Evolutionary conservation across 2,113 vertebrate genomes (phyloP).

Genomic region (Corythornis cristatus): DNA sequence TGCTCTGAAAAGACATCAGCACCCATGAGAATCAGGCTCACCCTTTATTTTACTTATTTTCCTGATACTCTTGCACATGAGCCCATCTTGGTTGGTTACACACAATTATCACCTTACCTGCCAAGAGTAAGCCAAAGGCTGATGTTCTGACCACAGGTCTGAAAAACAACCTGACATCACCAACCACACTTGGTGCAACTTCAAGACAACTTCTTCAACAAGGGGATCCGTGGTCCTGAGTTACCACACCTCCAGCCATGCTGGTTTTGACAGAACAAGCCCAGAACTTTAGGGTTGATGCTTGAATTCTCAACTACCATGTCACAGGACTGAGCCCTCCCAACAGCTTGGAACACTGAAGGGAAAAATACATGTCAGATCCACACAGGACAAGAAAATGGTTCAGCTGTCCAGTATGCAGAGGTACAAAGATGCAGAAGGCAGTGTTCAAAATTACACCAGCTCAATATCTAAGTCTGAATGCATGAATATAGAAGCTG

Average conservation of each 20-base stretch:
- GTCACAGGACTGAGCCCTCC: neutral
- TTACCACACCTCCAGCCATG: neutral
- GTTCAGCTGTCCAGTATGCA: neutral
- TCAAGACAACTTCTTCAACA: neutral
- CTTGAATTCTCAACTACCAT: neutral
- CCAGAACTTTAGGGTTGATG: neutral
- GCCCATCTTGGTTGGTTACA: neutral
- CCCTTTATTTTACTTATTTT: neutral
- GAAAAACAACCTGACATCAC: neutral
- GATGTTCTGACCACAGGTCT: neutral
- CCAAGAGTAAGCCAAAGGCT: neutral
- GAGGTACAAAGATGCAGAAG: neutral
- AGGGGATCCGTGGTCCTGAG: neutral
- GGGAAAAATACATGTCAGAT: neutral
- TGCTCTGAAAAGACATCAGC: neutral
- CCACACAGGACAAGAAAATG: neutral
- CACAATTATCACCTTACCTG: neutral
- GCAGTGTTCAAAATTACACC: neutral
- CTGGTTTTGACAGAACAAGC: neutral
- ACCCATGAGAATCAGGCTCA: neutral
- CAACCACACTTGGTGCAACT: rapidly evolving
- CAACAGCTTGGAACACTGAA: neutral
- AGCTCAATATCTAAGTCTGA: neutral
- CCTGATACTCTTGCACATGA: neutral
- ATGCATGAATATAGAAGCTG: neutral